Base-by-base conservation (phyloP, 2,888 invertebrate genomes). In the Tribolium freemani region DNA sequence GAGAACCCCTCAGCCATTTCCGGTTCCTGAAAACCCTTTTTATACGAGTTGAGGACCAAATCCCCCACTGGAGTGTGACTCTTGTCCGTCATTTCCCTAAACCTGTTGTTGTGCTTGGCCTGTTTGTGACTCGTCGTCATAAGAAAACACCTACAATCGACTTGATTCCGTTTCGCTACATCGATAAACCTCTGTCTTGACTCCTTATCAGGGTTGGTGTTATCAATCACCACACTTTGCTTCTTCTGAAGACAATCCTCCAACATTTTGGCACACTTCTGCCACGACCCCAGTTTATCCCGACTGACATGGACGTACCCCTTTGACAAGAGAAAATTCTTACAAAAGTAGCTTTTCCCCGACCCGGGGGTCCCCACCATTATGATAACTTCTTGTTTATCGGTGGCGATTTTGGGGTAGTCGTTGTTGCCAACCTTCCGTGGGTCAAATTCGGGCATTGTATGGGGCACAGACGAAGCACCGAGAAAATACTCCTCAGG, bases 401-500 rank as follows among this genome's bases (percentile, higher is more conserved):
- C 83, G 56, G 87, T 81, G 61, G 77, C 79, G 44, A 88, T 46
- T 16, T 79, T 74, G 16, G 83, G 81, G 64, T 75, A 77, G 50
- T 79, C 71, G 0, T 87, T 84, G 13, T 82, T 77, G 1, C 87
- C 84, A 31, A 88, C 79, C 85, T 85, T 79, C 81, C 87, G 90
- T 0, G 95, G 93, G 82, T 92, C 88, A 82, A 94, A 95, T 44
- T 88, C 89, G 0, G 94, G 93, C 83, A 90, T 88, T 16, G 81
- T 85, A 84, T 89, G 92, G 5, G 88, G 85, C 3, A 89, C 89
- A 76, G 89, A 84, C 72, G 87, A 88, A 51, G 89, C 87, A 44
- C 90, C 91, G 20, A 94, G 86, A 85, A 99, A 99, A 86, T 93
- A 96, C 85, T 96, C 96, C 86, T 99, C 99, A 0, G 99, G 99